A percentile compares a stretch with the other conserved stretches of the same genome.
These are phyloP conservation scores for Numenius phaeopus DNA, from an alignment of 2,797 vertebrate genomes.

Conservation along the genomic window DNA sequence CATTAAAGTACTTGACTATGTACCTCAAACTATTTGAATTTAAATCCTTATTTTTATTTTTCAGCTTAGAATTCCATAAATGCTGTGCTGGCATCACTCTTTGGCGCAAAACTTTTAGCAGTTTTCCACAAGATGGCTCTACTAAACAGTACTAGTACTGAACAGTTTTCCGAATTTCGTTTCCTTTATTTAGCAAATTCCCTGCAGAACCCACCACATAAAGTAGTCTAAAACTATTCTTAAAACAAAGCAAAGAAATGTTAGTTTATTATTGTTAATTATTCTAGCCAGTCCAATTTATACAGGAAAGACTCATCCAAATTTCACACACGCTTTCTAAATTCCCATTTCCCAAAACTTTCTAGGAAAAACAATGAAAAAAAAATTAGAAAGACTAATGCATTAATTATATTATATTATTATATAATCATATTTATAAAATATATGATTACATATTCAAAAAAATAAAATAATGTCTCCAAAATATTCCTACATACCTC, in stretches of 20 bases:
- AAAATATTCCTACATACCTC: not conserved
- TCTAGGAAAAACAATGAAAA: not conserved
- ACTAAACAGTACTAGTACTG: not conserved
- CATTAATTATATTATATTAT: no score
- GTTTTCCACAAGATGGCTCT: conserved; percentile 73
- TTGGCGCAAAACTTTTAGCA: not conserved
- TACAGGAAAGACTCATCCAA: not conserved
- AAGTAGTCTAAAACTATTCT: not conserved
- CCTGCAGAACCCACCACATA: not conserved
- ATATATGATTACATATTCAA: not conserved
- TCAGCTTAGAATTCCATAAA: not conserved
- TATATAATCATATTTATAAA: no score
- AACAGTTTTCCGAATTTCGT: not conserved
- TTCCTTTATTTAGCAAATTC: not conserved
- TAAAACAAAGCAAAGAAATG: not conserved
- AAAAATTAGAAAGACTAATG: not conserved
- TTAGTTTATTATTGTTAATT: not conserved
- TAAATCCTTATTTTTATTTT: not conserved
- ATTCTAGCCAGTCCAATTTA: not conserved
- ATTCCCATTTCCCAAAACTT: not conserved
- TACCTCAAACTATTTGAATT: not conserved
- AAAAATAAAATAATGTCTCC: not conserved
- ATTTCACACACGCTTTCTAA: not conserved
- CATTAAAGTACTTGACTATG: not conserved
- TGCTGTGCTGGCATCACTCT: not conserved